phyloP scores from a whole-genome alignment of 2,113 vertebrate genomes.

The Oceanites oceanicus region DNA sequence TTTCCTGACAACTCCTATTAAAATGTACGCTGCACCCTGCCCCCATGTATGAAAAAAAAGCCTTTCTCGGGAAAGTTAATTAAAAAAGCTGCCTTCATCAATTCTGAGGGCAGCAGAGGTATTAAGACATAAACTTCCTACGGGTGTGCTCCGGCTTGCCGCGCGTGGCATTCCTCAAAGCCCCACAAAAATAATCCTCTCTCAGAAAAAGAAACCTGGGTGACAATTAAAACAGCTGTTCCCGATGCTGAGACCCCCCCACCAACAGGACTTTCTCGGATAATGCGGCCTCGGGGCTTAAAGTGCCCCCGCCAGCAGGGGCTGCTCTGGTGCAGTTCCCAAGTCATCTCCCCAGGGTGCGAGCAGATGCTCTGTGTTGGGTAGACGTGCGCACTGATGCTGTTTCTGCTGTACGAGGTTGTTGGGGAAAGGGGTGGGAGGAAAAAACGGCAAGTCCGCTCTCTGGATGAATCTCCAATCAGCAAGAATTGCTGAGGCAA shows the following conservation, averaged over 20 bases:
- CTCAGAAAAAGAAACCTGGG: background rate
- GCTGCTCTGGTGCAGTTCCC: background rate
- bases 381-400: background rate
- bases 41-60: background rate
- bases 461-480: background rate
- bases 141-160: background rate
- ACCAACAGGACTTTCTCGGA: background rate
- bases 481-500: background rate
- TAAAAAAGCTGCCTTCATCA: slow-evolving; percentile 31
- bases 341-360: background rate
- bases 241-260: background rate
- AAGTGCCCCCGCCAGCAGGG: background rate
- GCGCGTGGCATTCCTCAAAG: background rate
- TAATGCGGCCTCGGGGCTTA: rapidly evolving
- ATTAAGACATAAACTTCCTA: background rate
- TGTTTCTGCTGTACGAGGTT: background rate
- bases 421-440: background rate
- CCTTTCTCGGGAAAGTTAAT: slow-evolving; percentile 50
- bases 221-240: background rate
- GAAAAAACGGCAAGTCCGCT: background rate
- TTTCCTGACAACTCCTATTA: slow-evolving; percentile 45
- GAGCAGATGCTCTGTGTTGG: background rate
- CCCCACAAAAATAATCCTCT: background rate
- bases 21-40: slow-evolving; percentile 36
- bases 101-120: slow-evolving; percentile 18